phyloP scores from a whole-genome alignment of 2,113 vertebrate species.

The Gavia stellata region DNA sequence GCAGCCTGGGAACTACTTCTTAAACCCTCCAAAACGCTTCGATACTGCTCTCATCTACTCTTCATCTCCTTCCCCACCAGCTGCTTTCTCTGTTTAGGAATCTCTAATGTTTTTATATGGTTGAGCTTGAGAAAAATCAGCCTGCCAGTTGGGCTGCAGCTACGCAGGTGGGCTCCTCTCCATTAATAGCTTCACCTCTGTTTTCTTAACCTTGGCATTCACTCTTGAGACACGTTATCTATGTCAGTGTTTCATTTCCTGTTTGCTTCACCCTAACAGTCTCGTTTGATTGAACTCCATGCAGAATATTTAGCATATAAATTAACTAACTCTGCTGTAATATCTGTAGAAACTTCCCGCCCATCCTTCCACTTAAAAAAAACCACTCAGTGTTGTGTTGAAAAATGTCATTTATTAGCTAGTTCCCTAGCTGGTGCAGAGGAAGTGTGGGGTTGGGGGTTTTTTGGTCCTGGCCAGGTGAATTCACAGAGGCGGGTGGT shows the following conservation, averaged over 20 bases:
- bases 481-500: background rate
- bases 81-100: background rate
- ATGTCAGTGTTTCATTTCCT: background rate
- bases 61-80: background rate
- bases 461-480: background rate
- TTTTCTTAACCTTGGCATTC: background rate
- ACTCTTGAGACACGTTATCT: background rate
- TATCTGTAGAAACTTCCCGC: background rate
- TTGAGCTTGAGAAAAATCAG: background rate
- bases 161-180: background rate
- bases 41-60: accelerated
- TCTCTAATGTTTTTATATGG: background rate
- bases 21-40: background rate
- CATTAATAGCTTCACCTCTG: background rate
- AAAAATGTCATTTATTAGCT: background rate
- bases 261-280: background rate
- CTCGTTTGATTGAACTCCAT: background rate
- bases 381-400: background rate
- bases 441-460: background rate
- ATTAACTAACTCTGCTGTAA: background rate
- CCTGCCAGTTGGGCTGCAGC: background rate
- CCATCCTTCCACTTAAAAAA: background rate
- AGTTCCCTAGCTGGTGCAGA: background rate
- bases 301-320: slow-evolving; percentile 10
- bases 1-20: background rate